A percentile compares a stretch with the other conserved stretches of the same genome.
Evolutionary conservation across 2,113 vertebrate genomes (phyloP).

Genomic region (Dipodomys ordii): DNA sequence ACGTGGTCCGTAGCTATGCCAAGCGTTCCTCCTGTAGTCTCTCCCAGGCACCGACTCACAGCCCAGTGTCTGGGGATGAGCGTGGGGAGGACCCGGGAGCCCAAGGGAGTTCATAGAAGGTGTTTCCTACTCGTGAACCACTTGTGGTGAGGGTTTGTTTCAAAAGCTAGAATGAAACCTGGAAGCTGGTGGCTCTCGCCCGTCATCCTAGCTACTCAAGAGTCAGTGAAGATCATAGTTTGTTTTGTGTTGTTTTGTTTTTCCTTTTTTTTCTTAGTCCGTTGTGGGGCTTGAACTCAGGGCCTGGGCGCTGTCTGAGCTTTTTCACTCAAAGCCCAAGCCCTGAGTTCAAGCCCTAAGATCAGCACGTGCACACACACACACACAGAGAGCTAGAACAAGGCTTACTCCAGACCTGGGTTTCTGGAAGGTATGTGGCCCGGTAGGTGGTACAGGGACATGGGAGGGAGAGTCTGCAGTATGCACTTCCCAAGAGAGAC

Average conservation of each 20-base stretch:
- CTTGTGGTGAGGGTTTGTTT: background rate
- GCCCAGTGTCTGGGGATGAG: background rate
- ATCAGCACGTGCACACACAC: too few relatives aligned
- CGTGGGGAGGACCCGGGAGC: conserved; percentile 32
- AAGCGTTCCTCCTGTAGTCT: background rate
- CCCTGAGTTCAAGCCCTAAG: too few relatives aligned
- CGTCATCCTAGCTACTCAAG: too few relatives aligned
- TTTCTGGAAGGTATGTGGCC: background rate
- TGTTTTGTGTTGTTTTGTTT: too few relatives aligned
- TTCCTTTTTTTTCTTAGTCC: too few relatives aligned
- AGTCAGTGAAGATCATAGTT: too few relatives aligned
- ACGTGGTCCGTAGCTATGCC: background rate
- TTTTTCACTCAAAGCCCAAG: too few relatives aligned
- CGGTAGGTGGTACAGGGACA: too few relatives aligned
- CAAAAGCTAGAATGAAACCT: background rate
- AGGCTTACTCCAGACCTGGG: background rate
- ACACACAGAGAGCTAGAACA: background rate
- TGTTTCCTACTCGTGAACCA: background rate
- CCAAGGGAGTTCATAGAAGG: background rate
- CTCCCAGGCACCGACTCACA: conserved; percentile 11
- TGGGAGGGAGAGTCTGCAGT: background rate
- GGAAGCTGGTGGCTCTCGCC: too few relatives aligned
- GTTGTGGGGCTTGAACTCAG: too few relatives aligned
- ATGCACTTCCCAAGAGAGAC: background rate
- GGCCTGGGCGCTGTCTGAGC: too few relatives aligned